Evolutionary conservation across 2,888 invertebrate species (phyloP), one percentile per base, ranked within the genome.

Genomic region (Hydriomena furcata): DNA sequence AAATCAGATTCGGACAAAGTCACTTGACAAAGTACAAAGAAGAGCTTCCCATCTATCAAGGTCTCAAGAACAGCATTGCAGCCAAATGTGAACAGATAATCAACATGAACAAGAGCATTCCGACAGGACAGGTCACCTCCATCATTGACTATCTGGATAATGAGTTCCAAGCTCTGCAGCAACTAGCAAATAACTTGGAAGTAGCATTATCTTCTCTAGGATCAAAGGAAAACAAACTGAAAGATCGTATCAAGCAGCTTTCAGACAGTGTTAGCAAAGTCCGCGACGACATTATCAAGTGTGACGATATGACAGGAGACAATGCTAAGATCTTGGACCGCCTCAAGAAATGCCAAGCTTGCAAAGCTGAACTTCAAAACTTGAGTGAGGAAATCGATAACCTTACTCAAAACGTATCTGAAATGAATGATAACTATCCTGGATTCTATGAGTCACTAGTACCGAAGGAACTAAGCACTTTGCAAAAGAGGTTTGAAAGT

Each of bases 221-320:
- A 52, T 93, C 95, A 41, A 93, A 94, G 69, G 97, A 97, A 75
- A 93, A 92, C 55, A 91, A 91, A 45, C 91, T 97, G 4, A 93
- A 94, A 58, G 92, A 92, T 35, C 93, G 93, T 13, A 93, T 96
- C 10, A 97, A 96, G 81, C 86, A 85, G 3, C 91, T 94, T 0
- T 93, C 94, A 2, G 95, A 95, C 52, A 91, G 91, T 53, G 92
- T 97, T 0, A 93, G 94, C 8, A 93, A 93, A 73, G 91, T 96
- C 11, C 93, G 97, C 10, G 97, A 97, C 71, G 93, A 94, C 30
- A 93, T 97, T n/a, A 94, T 96, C 30, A 95, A 95, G 78, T 97
- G 97, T 72, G 97, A 97, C 73, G 97, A 97, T 70, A 92, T 97
- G 83, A 95, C 96, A 1, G 98, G 98, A 0, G 95, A 96, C 62